Evolutionary conservation across 2,113 vertebrate genomes (phyloP).

Genomic region (Platysternon megacephalum): DNA sequence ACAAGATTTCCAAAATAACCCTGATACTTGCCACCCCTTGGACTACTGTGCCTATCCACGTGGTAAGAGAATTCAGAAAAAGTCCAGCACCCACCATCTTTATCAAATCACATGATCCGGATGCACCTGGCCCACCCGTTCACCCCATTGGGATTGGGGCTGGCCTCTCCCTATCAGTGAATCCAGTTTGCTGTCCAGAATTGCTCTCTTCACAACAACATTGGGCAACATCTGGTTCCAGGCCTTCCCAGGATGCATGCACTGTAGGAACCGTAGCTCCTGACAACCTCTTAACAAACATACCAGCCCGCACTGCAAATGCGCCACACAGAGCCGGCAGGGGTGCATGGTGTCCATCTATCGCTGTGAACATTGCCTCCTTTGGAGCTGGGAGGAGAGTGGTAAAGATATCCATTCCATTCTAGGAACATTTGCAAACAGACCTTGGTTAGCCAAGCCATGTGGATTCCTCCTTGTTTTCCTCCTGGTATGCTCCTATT

Average conservation of each 20-base stretch:
- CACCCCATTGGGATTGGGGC: constrained; percentile 30
- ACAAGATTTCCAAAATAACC: constrained; percentile 76
- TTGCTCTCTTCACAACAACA: constrained; percentile 31
- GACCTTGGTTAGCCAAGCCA: neutral
- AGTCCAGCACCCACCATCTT: constrained; percentile 56
- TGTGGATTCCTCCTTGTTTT: neutral
- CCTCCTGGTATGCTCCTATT: neutral
- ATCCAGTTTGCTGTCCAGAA: constrained; percentile 61
- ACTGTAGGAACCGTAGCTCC: neutral
- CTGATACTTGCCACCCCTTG: constrained; percentile 74
- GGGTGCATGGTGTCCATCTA: constrained; percentile 20
- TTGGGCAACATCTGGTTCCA: constrained; percentile 33
- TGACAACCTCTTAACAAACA: constrained; percentile 38
- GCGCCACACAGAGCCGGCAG: neutral
- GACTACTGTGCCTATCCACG: constrained; percentile 72
- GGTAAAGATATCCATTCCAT: constrained; percentile 78
- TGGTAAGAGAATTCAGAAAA: constrained; percentile 72
- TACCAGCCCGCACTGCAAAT: neutral
- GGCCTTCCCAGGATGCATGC: constrained; percentile 16
- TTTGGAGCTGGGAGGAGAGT: constrained; percentile 70
- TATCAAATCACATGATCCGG: constrained; percentile 31
- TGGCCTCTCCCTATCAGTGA: constrained; percentile 66
- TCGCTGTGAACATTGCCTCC: constrained; percentile 70
- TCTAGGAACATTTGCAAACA: constrained; percentile 41
- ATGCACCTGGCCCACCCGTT: neutral